phyloP scores from a whole-genome alignment of 2,888 invertebrate genomes.

The Nomada fabriciana region DNA sequence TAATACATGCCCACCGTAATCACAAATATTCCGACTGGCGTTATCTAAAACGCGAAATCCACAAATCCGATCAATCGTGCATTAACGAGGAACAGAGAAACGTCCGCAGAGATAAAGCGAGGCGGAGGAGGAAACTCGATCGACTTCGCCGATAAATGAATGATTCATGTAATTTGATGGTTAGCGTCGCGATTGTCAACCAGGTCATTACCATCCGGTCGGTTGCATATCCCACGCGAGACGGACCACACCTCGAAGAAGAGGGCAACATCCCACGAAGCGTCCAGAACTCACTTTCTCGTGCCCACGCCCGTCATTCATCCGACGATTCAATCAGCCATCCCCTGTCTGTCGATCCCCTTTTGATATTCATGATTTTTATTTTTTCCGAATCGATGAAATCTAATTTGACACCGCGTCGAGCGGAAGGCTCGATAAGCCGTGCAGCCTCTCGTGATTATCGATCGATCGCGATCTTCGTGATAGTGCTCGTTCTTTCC shows the following conservation, averaged over 20 bases:
- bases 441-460: slow-evolving; percentile 8
- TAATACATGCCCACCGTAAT: no score
- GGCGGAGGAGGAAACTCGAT: slow-evolving; percentile 30
- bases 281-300: slow-evolving; percentile 66
- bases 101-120: background rate
- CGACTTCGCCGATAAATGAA: slow-evolving; percentile 49
- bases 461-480: background rate
- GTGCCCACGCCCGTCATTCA: slow-evolving; percentile 70
- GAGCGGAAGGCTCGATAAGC: slow-evolving; percentile 32
- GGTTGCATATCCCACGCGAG: slow-evolving; percentile 66
- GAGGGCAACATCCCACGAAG: slow-evolving; percentile 68
- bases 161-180: slow-evolving; percentile 61
- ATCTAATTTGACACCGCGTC: slow-evolving; percentile 51
- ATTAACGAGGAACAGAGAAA: background rate
- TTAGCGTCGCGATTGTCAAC: slow-evolving; percentile 63
- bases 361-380: background rate
- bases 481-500: background rate
- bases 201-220: slow-evolving; percentile 66
- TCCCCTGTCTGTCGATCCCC: slow-evolving; percentile 60
- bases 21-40: no score
- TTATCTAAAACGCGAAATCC: no score
- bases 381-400: slow-evolving; percentile 46
- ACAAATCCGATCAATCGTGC: background rate
- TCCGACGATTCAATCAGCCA: slow-evolving; percentile 70
- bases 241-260: slow-evolving; percentile 69